phyloP scores from a whole-genome alignment of 2,113 vertebrate species.

The Stomatorhinus ivindoensis region DNA sequence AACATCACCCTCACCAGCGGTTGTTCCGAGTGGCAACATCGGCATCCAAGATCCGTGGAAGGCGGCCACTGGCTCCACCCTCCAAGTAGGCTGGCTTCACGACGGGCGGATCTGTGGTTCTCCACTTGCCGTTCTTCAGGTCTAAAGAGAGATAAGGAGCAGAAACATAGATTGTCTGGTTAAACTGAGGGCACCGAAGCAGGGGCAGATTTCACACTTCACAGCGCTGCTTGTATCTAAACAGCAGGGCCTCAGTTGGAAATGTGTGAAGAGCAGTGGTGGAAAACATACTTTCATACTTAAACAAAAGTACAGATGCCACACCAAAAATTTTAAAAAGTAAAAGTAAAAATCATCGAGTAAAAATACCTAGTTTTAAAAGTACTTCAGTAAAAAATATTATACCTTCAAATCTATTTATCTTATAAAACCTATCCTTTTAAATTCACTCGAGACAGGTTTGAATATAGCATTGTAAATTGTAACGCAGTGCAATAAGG shows the following conservation, averaged over 20 bases:
- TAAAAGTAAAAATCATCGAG: background rate
- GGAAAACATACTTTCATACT: background rate
- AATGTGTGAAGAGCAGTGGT: background rate
- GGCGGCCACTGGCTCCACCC: constrained; percentile 64
- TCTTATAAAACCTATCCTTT: background rate
- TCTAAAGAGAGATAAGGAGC: constrained; percentile 39
- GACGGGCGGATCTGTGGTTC: constrained; percentile 45
- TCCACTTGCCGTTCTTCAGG: constrained; percentile 56
- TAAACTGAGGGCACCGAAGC: background rate
- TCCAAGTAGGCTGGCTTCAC: constrained; percentile 62
- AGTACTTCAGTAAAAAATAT: background rate
- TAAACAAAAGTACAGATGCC: background rate
- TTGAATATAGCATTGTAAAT: background rate
- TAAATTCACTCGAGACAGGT: background rate
- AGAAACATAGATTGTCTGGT: background rate
- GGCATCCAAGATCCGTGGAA: constrained; percentile 57
- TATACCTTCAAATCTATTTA: background rate
- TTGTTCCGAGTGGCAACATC: constrained; percentile 50
- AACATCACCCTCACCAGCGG: constrained; percentile 49
- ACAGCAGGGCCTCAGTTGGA: background rate
- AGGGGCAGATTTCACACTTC: background rate
- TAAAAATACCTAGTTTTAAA: background rate
- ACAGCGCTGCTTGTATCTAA: background rate
- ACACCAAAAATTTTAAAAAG: background rate
- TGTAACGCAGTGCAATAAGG: background rate